These are phyloP conservation scores for Eilema depressum DNA, from an alignment of 2,888 invertebrate genomes.

Conservation along the genomic window DNA sequence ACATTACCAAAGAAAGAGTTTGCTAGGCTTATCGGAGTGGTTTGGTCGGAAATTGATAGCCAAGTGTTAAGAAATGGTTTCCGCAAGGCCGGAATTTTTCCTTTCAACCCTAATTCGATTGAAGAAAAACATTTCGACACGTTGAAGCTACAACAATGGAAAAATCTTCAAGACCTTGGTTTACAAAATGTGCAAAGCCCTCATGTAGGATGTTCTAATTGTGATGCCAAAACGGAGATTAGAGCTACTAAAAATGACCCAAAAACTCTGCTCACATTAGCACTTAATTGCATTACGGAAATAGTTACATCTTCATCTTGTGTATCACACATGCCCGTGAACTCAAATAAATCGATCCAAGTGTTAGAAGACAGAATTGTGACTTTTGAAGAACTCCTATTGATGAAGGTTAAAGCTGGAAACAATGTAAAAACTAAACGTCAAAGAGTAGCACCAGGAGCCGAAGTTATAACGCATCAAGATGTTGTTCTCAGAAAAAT, in stretches of 20 bases:
- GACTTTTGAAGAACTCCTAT: constrained; percentile 44
- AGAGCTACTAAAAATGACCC: constrained; percentile 5
- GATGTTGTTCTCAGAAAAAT: constrained; percentile 32
- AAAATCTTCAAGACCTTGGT: constrained; percentile 12
- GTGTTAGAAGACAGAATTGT: constrained; percentile 31
- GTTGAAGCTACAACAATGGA: constrained; percentile 27
- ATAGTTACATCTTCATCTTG: background rate
- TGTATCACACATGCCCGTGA: constrained; percentile 1
- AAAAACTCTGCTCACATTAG: constrained; percentile 9
- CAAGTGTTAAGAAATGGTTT: background rate
- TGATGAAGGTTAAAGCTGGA: constrained; percentile 39
- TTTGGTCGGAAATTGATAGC: background rate
- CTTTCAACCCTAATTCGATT: background rate
- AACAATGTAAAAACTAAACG: constrained; percentile 28
- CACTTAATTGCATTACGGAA: constrained; percentile 5
- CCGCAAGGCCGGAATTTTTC: constrained; percentile 3
- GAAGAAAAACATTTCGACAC: constrained; percentile 21
- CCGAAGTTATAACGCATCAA: constrained; percentile 46
- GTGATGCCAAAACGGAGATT: background rate
- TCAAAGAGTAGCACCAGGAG: constrained; percentile 37
- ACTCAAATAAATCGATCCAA: constrained; percentile 10
- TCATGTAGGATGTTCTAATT: background rate
- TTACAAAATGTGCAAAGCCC: constrained; percentile 2
- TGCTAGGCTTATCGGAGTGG: background rate
- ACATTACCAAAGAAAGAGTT: constrained; percentile 3